Percentiles rank a stretch among this genome's conserved stretches.
phyloP scores from a whole-genome alignment of 2,797 vertebrate species.

The Micrastur ruficollis region DNA sequence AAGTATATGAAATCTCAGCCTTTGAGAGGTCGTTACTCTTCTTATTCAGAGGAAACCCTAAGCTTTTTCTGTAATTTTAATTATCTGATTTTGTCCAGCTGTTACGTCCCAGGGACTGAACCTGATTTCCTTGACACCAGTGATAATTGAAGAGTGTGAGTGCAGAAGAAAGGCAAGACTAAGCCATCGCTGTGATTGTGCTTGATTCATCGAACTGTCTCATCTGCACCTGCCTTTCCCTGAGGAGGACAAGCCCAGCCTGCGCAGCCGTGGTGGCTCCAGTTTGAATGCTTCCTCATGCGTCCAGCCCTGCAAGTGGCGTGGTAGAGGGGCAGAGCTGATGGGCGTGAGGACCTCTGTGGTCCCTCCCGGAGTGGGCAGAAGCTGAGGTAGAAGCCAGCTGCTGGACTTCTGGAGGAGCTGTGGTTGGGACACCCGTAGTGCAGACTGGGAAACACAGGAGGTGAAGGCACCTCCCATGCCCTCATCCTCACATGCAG shows the following conservation, averaged over 20 bases:
- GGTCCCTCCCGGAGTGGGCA: background rate
- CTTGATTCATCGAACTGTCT: background rate
- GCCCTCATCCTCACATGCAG: background rate
- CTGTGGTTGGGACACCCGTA: background rate
- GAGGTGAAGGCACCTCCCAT: background rate
- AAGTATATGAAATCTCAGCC: background rate
- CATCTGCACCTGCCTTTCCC: background rate
- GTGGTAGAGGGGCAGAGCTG: background rate
- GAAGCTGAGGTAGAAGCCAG: background rate
- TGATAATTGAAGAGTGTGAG: background rate
- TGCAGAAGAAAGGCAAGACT: background rate
- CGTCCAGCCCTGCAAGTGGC: background rate
- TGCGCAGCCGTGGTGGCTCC: background rate
- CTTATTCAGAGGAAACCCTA: background rate
- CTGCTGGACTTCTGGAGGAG: background rate
- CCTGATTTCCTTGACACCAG: background rate
- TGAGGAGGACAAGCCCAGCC: background rate
- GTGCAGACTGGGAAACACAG: accelerated
- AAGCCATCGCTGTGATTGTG: background rate
- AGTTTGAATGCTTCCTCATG: background rate
- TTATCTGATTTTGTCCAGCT: background rate
- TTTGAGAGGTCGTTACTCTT: background rate
- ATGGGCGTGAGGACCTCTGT: background rate
- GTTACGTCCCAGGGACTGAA: background rate
- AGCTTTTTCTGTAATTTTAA: background rate